Conservation (phyloP, 2,797 vertebrate genomes). For the Pempheris klunzingeri region DNA sequence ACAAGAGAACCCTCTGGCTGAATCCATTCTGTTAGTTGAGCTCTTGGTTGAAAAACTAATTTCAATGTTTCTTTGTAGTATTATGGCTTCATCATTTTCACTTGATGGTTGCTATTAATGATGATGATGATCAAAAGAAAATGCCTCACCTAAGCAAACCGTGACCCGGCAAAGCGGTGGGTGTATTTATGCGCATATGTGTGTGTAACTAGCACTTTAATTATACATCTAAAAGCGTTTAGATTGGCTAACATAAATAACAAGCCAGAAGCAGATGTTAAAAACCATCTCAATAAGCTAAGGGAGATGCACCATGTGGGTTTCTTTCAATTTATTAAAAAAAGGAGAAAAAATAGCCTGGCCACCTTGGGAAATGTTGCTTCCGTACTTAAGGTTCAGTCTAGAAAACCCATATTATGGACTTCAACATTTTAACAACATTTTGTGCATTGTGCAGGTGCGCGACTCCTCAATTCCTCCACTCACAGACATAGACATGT, state of each 20-base stretch:
- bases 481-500: too few species aligned
- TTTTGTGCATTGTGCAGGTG: neutral
- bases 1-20: conserved; percentile 30
- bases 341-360: conserved; percentile 36
- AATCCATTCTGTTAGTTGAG: conserved; percentile 29
- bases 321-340: conserved; percentile 41
- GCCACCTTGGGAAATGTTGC: conserved; percentile 57
- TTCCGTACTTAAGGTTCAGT: conserved; percentile 28
- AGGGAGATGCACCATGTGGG: conserved; percentile 53
- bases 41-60: conserved; percentile 35
- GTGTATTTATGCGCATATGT: conserved; percentile 33
- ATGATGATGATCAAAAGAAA: conserved; percentile 83
- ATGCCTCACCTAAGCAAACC: conserved; percentile 74
- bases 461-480: neutral
- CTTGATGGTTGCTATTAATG: conserved; percentile 62
- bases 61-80: conserved; percentile 42
- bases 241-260: conserved; percentile 80
- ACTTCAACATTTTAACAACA: conserved; percentile 5
- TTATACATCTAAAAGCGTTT: conserved; percentile 80
- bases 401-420: conserved; percentile 16
- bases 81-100: conserved; percentile 46
- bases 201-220: conserved; percentile 75
- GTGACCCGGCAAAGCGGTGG: conserved; percentile 74
- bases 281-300: conserved; percentile 57
- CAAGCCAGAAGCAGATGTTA: conserved; percentile 71